Base-by-base conservation (phyloP, 2,113 vertebrate species). In the Passer domesticus region DNA sequence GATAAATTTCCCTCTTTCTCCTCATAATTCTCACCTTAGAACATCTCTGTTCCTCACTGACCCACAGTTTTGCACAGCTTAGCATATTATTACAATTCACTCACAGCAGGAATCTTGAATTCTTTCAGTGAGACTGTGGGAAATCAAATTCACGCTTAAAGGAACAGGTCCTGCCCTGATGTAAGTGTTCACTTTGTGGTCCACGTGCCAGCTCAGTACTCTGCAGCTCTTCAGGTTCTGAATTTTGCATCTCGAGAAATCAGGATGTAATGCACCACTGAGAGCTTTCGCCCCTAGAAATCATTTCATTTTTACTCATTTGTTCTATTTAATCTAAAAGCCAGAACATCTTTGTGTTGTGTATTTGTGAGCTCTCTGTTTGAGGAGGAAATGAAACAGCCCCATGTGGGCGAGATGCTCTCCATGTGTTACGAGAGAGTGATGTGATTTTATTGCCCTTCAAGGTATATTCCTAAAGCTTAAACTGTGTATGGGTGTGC, bases 401-500 rank as follows among this genome's bases (percentile, higher is more conserved):
- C 77, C 73, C 37, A 9, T 50, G 31, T 58, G 73, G 92, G 74
- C 20, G 60, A 96, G 79, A 58, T 25, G 37, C 52, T 72, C 92
- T 43, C 52, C 60, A 81, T 69, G 74, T 55, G 60, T 80, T 63
- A 46, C 11, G 2, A 74, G 95, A 41, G 84, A 53, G 87, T 14
- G 39, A 89, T 50, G 46, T 58, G 87, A 83, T 95, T 92, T 95
- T 94, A 87, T 75, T 78, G 78, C 77, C 94, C 92, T 82, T 85
- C 70, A 73, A 96, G 91, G 83, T 89, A 83, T 58, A 69, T 89
- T 81, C 87, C 89, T 90, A 41, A 53, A 90, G 83, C 95, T 64
- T 31, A 59, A 79, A 74, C 49, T 22, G 56, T 67, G 55, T 80
- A 62, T 79, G 22, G 49, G 76, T 78, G 82, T 20, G 70, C 69